Conservation (phyloP, 2,888 invertebrate genomes). For the Hemaris fuciformis region DNA sequence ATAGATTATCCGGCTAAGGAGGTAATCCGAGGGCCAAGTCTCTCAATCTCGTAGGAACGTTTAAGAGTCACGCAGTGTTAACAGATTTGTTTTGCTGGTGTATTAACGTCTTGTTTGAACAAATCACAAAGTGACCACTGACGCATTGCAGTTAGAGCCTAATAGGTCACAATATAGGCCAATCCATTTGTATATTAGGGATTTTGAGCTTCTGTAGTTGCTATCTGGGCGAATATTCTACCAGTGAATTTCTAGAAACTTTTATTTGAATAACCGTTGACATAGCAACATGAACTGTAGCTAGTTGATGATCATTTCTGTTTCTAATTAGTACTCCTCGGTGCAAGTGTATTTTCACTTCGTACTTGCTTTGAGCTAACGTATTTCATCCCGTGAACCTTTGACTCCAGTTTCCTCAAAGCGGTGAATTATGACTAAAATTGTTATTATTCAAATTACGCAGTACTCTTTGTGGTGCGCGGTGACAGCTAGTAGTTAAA, state of each 20-base stretch:
- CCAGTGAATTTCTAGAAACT: too few species aligned
- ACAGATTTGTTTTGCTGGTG: not conserved
- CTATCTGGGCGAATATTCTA: too few species aligned
- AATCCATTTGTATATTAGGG: too few species aligned
- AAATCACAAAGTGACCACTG: too few species aligned
- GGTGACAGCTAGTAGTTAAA: not conserved
- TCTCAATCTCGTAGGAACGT: not conserved
- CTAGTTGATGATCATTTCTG: not conserved
- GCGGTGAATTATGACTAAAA: not conserved
- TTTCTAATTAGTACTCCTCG: not conserved
- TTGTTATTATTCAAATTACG: not conserved
- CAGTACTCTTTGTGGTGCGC: not conserved
- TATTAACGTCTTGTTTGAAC: not conserved
- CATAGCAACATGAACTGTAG: not conserved
- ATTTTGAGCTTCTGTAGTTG: too few species aligned
- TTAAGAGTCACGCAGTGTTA: not conserved
- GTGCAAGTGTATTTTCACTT: not conserved
- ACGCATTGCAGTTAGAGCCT: too few species aligned
- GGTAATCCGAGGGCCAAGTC: not conserved
- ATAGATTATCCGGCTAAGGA: not conserved
- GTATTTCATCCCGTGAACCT: not conserved
- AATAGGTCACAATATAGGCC: too few species aligned
- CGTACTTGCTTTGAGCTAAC: not conserved
- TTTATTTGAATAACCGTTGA: not conserved
- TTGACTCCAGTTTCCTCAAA: not conserved